Base-by-base conservation (phyloP, 2,113 vertebrate species). In the Elaphurus davidianus region DNA sequence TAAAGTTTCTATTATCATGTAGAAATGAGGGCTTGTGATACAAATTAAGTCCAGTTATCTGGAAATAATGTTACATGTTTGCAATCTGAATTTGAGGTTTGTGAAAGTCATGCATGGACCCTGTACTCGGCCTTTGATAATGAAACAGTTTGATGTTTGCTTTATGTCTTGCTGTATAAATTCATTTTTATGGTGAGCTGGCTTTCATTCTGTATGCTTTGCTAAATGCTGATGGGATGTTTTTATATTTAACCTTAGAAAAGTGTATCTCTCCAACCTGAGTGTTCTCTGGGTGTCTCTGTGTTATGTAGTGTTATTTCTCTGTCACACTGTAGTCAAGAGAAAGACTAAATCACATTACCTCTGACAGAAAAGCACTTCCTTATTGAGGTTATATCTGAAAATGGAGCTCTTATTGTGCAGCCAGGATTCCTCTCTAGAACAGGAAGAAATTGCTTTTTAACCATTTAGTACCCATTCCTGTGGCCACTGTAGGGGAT, bases 341-440 rank as follows among this genome's bases (percentile, higher is more conserved):
- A 78, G 71, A 94, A 92, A 30, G 28, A 78, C 81, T 87, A 67
- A 92, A 96, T 98, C 47, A 62, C 40, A 76, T 94, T 95, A 96
- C 97, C 83, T 98, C 47, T 92, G 74, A 94, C 74, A 96, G 54
- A 84, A 76, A 95, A 82, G 81, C 60, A 60, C 74, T 90, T 94
- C 9, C 15, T 81, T 96, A 85, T 67, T 92, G 87, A 87, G 84
- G 62, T 87, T 90, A 92, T 81, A 96, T 90, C 64, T 97, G 52
- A 95, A 98, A 97, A 82, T 11, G 6, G n/a, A 94, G 87, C 59
- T 94, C 23, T 52, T 84, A 40, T 50, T 25, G 47, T 30, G 9
- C 33, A 71, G 25, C 9, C 11, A 25, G 11, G 5, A 13, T 21
- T 89, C 78, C 30, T 60, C 13, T 36, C 33, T 43, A 90, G 23